Conservation (phyloP, 2,113 vertebrate genomes). For the Abramis brama region DNA sequence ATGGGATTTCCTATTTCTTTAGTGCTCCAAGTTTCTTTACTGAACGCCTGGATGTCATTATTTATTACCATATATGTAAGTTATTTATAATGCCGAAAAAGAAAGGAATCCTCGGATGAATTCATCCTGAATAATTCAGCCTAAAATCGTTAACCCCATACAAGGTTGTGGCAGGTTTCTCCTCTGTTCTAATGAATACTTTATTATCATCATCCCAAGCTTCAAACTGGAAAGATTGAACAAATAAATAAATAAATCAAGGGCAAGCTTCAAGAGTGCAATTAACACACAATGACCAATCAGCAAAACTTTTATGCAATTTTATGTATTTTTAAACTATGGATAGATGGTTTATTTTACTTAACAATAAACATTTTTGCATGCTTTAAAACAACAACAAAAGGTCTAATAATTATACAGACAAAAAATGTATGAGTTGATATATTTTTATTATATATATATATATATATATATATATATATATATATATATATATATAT, state of each 20-base stretch:
- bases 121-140: constrained; percentile 79
- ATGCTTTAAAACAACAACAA: not conserved
- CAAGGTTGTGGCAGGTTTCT: constrained; percentile 75
- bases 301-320: not conserved
- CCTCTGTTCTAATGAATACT: constrained; percentile 80
- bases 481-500: too few species aligned
- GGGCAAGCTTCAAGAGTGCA: not conserved
- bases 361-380: too few species aligned
- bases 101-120: constrained; percentile 79
- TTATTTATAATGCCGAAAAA: constrained; percentile 80
- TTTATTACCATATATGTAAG: constrained; percentile 76
- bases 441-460: too few species aligned
- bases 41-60: constrained; percentile 74
- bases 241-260: constrained; percentile 45
- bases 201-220: constrained; percentile 63
- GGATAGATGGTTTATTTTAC: not conserved
- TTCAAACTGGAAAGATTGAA: constrained; percentile 69
- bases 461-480: too few species aligned
- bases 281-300: not conserved
- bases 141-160: constrained; percentile 79
- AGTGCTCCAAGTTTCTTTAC: not conserved
- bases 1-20: not conserved
- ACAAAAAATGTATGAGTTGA: too few species aligned
- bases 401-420: not conserved
- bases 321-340: not conserved